These are phyloP conservation scores for Hydrochoerus hydrochaeris DNA, from an alignment of 2,113 vertebrate genomes.

Conservation along the genomic window DNA sequence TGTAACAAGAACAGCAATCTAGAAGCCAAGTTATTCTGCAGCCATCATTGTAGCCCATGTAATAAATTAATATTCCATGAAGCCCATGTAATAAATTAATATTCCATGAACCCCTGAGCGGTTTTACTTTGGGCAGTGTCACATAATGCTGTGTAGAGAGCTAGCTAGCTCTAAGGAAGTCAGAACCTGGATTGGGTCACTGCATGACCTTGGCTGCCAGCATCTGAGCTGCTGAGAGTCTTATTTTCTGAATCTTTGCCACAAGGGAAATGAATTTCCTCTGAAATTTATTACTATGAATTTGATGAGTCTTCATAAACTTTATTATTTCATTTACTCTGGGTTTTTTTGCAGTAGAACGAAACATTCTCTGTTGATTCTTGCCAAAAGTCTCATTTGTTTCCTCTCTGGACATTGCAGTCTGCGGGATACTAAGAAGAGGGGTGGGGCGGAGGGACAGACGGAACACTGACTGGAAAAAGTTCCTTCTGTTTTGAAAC, in stretches of 20 bases:
- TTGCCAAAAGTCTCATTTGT: constrained; percentile 37
- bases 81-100: not conserved
- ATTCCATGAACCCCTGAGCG: not conserved
- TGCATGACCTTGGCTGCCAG: not conserved
- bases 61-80: not conserved
- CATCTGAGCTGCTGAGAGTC: not conserved
- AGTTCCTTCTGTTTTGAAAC: constrained; percentile 35
- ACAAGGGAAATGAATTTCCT: not conserved
- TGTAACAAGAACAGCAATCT: constrained; percentile 50
- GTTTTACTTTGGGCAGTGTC: not conserved
- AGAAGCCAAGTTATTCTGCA: constrained; percentile 38
- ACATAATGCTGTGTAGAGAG: not conserved
- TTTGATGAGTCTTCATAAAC: constrained; percentile 38
- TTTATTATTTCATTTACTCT: constrained; percentile 46
- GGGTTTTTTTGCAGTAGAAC: constrained; percentile 24
- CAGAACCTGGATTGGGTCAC: not conserved
- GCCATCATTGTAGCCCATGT: not conserved
- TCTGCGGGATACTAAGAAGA: not conserved
- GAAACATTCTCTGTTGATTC: not conserved
- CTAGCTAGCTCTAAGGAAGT: not conserved
- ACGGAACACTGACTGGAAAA: not conserved
- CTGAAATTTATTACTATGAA: not conserved
- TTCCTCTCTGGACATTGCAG: not conserved
- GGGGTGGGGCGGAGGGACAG: not conserved
- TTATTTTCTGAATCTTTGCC: constrained; percentile 32